Evolutionary conservation across 2,113 vertebrate species (phyloP).

Genomic region (Caranx ignobilis): DNA sequence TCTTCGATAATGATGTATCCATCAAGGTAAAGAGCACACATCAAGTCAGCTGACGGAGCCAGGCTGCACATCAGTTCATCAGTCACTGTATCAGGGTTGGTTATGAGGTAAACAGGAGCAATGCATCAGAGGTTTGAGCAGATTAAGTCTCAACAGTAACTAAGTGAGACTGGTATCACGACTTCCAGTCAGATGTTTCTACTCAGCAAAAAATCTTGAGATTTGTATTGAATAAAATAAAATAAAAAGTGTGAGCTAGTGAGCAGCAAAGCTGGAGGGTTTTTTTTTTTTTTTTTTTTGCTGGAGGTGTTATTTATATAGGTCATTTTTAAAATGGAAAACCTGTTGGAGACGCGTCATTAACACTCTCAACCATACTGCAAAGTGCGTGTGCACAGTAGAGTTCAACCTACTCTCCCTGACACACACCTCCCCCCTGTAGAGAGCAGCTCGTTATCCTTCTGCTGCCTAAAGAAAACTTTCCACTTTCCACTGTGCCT

Average conservation of each 20-base stretch:
- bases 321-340: constrained; percentile 37
- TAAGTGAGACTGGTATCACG: not conserved
- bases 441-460: constrained; percentile 49
- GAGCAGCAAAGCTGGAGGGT: not conserved
- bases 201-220: not conserved
- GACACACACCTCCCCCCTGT: not conserved
- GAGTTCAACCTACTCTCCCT: constrained; percentile 29
- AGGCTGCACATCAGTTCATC: not conserved
- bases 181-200: not conserved
- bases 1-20: constrained; percentile 9
- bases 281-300: not conserved
- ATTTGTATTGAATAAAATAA: not conserved
- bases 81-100: not conserved
- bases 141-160: not conserved
- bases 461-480: constrained; percentile 43
- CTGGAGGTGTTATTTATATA: not conserved
- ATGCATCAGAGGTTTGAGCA: not conserved
- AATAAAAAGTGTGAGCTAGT: not conserved
- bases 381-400: not conserved
- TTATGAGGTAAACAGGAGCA: not conserved
- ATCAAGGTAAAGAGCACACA: constrained; percentile 8
- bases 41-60: not conserved
- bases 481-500: constrained; percentile 50
- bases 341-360: constrained; percentile 19
- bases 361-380: constrained; percentile 4